Evolutionary conservation across 2,888 invertebrate species (phyloP), one percentile per base, ranked within the genome.

Genomic region (Cyclophora punctaria): DNA sequence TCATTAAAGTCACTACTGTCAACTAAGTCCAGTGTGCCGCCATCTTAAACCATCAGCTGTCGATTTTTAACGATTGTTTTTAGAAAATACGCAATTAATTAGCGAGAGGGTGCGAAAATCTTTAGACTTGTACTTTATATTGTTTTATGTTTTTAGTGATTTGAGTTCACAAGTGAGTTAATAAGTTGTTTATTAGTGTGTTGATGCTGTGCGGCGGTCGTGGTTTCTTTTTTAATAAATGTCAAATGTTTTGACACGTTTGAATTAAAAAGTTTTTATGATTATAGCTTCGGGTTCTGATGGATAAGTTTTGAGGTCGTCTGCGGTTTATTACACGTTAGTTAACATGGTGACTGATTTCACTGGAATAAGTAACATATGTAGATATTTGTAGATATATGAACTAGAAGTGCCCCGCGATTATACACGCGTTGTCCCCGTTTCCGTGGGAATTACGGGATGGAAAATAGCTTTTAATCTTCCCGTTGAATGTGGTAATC

Each of bases 41-140:
- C 47, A 48, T 52, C 56, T 53, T 56, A 56, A 20, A 20, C 20
- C 20, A 20, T 20, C 20, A 20, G 20, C 20, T 20, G 20, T 20
- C 20, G 20, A 20, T 37, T 37, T 37, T 37, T 37, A 37, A 37
- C 58, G 62, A 69, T 68, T 69, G 71, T 64, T 64, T 68, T 66
- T 63, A 55, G 58, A 70, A 71, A 70, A 73, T 64, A 60, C 66
- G 72, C 71, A 78, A 80, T 82, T 78, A 80, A 80, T 83, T 84
- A 84, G 78, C 82, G 63, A 53, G 52, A 35, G 58, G 52, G 67
- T 75, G 81, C 66, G 75, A 83, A 78, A 65, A 69, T 53, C 56
- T 59, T 48, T 58, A 56, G 49, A 37, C 37, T 20, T 20, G 20
- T 20, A 59, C 62, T 56, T n/a, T 58, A 62, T 63, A 67, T 64